phyloP scores from a whole-genome alignment of 2,888 invertebrate species.

The Agriotes lineatus region DNA sequence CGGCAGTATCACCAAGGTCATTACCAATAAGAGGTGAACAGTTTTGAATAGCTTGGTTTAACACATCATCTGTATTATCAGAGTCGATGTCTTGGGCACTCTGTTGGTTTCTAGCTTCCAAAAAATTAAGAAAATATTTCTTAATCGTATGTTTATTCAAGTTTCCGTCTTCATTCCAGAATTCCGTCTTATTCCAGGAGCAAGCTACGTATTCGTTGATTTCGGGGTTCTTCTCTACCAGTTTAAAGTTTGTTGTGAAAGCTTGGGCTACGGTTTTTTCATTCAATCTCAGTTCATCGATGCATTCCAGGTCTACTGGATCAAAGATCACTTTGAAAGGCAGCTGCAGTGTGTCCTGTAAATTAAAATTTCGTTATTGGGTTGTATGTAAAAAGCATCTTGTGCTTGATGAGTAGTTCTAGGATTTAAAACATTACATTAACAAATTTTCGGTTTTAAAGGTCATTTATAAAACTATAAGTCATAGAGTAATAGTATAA shows the following conservation, averaged over 20 bases:
- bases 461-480: too few species aligned
- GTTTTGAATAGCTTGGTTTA: background rate
- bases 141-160: background rate
- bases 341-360: background rate
- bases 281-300: background rate
- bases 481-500: too few species aligned
- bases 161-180: background rate
- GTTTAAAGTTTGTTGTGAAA: conserved; percentile 6
- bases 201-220: conserved; percentile 6
- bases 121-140: background rate
- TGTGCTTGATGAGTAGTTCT: too few species aligned
- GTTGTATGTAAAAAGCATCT: too few species aligned
- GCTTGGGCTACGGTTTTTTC: background rate
- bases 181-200: background rate
- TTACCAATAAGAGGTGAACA: background rate
- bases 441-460: too few species aligned
- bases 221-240: conserved; percentile 5
- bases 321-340: too few species aligned
- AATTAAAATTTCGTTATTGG: too few species aligned
- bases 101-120: background rate
- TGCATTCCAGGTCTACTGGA: background rate
- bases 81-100: background rate
- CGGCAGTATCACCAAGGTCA: background rate
- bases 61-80: background rate
- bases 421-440: too few species aligned